Evolutionary conservation across 1,140 invertebrate genomes (phyloP).

Genomic region (Heliconius hewitsoni): DNA sequence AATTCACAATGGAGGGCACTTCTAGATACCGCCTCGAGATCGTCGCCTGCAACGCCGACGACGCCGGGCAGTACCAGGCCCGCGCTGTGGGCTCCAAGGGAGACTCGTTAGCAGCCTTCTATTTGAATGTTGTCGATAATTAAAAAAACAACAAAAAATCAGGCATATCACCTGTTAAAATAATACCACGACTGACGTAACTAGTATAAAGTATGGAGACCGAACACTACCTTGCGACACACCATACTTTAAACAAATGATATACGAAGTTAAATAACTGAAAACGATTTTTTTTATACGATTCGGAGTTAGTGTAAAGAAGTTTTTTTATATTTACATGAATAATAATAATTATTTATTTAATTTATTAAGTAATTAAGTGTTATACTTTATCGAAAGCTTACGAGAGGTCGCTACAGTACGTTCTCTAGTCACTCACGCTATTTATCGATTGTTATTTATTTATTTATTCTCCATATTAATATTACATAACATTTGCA

Average conservation of each 20-base stretch:
- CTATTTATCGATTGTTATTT: conserved; percentile 63
- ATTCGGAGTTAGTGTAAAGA: conserved; percentile 75
- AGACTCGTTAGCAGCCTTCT: conserved; percentile 91
- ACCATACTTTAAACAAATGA: conserved; percentile 38
- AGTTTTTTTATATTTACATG: conserved; percentile 53
- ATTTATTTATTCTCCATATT: conserved; percentile 57
- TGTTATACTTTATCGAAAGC: conserved; percentile 77
- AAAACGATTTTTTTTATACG: conserved; percentile 70
- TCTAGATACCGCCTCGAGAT: conserved; percentile 90
- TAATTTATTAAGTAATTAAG: conserved; percentile 77
- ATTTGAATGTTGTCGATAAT: conserved; percentile 88
- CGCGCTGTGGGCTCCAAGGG: conserved; percentile 92
- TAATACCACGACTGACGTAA: conserved; percentile 49
- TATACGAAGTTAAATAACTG: conserved; percentile 55
- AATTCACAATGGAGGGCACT: conserved; percentile 89
- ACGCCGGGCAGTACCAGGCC: conserved; percentile 94
- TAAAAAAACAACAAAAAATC: conserved; percentile 45
- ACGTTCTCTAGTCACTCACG: conserved; percentile 74
- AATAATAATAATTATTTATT: conserved; percentile 61
- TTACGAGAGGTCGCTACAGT: conserved; percentile 63
- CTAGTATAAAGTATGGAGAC: conserved; percentile 45
- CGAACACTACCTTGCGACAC: conserved; percentile 54
- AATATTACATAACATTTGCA: conserved; percentile 43
- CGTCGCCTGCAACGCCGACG: conserved; percentile 87
- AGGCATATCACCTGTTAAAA: conserved; percentile 18